Base-by-base conservation (phyloP, 2,113 vertebrate species). In the Ptilorrhoa leucosticta region DNA sequence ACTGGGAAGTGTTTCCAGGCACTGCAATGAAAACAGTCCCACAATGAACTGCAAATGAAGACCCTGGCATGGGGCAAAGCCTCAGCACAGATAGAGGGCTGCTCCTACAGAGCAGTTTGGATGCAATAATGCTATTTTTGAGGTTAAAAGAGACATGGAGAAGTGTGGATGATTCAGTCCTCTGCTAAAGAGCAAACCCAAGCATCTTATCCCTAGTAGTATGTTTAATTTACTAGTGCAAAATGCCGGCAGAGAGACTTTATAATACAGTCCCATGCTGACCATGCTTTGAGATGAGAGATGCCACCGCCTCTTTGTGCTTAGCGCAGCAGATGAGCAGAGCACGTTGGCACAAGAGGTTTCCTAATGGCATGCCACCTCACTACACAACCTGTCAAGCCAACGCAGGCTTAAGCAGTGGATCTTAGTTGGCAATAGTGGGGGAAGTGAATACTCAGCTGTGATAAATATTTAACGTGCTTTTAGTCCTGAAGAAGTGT, bases 391-490 rank as follows among this genome's bases (percentile, higher is more conserved):
- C 94, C 88, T 90, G 93, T 93, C 92, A 96, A 90, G 76, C 69
- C 30, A 8, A 68, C 1, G 0, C 56, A 83, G 90, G 75, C 91
- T 80, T 95, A 94, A 87, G 96, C 83, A 58, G 87, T 79, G 76
- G 85, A 95, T 96, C 82, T 92, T 90, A 93, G 87, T 7, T 94
- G 94, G 89, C 93, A 93, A 95, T 93, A 69, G 90, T 60, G 42
- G 85, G 87, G 94, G 96, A 97, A 95, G 90, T 93, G 91, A 96
- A 93, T 93, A 93, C 94, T 96, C 96, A 87, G 94, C 93, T 93
- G 83, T 96, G 96, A 97, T 98, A 97, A 98, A 98, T 97, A 97
- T 97, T 97, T 98, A 97, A 97, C 92, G 33, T 96, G 97, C 97
- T 98, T 97, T 98, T 98, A 97, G 97, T 90, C 80, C 93, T 92